phyloP scores from a whole-genome alignment of 2,113 vertebrate genomes.

The Forbesichthys papilliferus region DNA sequence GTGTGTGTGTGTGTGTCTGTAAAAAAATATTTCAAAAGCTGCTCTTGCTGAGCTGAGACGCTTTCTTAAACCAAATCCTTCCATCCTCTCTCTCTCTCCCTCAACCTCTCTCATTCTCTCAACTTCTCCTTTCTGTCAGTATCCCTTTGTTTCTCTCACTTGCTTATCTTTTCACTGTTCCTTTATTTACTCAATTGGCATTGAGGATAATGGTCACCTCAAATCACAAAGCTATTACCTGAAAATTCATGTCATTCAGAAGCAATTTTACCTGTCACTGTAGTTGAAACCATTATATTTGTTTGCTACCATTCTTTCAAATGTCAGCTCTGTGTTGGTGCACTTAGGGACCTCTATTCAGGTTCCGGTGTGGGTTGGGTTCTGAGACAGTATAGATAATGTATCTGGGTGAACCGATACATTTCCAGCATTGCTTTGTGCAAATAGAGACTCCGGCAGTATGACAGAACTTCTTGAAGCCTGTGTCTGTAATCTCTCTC shows the following conservation, averaged over 20 bases:
- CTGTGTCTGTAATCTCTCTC: no score
- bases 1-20: conserved; percentile 37
- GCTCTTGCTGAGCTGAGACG: conserved; percentile 46
- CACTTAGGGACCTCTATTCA: neutral
- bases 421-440: no score
- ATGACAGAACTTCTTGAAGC: no score
- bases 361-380: neutral
- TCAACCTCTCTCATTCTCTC: conserved; percentile 5
- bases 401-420: no score
- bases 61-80: conserved; percentile 49
- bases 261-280: conserved; percentile 24
- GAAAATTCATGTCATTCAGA: conserved; percentile 47
- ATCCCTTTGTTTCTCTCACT: neutral
- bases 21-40: conserved; percentile 55
- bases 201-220: conserved; percentile 53
- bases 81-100: conserved; percentile 46
- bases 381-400: neutral
- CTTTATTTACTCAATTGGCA: neutral
- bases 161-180: neutral
- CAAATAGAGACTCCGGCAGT: no score
- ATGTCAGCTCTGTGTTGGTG: conserved; percentile 12
- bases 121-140: conserved; percentile 49
- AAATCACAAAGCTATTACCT: conserved; percentile 47
- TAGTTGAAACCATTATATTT: conserved; percentile 19
- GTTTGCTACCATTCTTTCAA: conserved; percentile 22